These are phyloP conservation scores for Eudorcas thomsonii DNA, from an alignment of 2,113 vertebrate genomes.

Conservation along the genomic window DNA sequence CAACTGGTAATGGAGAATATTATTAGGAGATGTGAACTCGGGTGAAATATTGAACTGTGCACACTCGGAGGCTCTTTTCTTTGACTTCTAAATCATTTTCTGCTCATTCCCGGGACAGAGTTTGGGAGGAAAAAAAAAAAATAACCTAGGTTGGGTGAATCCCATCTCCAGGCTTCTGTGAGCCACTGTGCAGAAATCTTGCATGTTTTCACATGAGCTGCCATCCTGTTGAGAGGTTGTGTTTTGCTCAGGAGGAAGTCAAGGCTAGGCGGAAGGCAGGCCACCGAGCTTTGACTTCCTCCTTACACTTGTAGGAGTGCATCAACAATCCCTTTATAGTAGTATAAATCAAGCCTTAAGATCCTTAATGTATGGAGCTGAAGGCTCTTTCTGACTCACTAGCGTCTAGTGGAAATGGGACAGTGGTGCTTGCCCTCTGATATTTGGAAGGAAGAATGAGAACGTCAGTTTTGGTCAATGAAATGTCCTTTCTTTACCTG, in stretches of 20 bases:
- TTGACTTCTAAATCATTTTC: background rate
- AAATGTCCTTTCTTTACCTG: background rate
- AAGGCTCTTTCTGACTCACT: background rate
- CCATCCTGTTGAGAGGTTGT: fast-evolving
- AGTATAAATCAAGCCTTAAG: fast-evolving
- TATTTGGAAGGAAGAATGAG: too few relatives aligned
- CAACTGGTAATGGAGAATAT: background rate
- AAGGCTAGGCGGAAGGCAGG: fast-evolving
- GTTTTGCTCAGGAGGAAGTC: fast-evolving
- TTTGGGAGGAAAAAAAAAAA: background rate
- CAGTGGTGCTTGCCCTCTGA: fast-evolving
- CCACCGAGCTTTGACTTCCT: too few relatives aligned
- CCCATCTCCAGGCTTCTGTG: fast-evolving
- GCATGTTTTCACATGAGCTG: fast-evolving
- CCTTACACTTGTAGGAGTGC: too few relatives aligned
- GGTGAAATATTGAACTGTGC: background rate
- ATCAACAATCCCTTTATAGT: fast-evolving
- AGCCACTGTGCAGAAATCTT: background rate
- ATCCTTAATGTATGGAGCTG: fast-evolving
- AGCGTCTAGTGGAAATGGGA: background rate
- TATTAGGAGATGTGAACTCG: background rate
- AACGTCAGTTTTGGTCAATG: fast-evolving
- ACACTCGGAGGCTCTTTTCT: fast-evolving
- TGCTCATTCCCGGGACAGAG: fast-evolving
- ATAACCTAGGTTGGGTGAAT: fast-evolving